A percentile compares a stretch with the other conserved stretches of the same genome.
phyloP scores from a whole-genome alignment of 2,888 invertebrate genomes.

The Hydraecia micacea region DNA sequence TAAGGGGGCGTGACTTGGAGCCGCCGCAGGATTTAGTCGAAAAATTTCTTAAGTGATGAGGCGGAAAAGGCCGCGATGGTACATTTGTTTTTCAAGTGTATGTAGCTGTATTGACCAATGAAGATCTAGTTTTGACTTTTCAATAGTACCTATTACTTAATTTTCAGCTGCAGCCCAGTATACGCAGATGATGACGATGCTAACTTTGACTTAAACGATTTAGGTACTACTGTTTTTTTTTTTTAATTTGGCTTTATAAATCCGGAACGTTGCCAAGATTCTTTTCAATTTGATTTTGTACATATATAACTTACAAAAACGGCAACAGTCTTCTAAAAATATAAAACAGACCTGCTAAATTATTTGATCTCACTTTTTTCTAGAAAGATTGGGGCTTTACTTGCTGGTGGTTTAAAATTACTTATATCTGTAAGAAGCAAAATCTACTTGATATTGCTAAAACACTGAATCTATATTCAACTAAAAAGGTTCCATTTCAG shows the following conservation, averaged over 20 bases:
- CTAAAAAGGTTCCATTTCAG: slow-evolving; percentile 31
- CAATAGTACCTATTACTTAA: neutral
- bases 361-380: neutral
- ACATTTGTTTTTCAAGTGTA: neutral
- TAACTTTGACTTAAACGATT: no score
- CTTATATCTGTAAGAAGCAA: neutral
- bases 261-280: neutral
- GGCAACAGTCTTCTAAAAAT: neutral
- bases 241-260: no score
- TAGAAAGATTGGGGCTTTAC: neutral
- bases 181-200: neutral
- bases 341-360: neutral
- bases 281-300: neutral
- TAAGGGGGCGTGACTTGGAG: no score
- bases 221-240: no score
- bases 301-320: neutral
- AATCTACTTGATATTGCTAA: slow-evolving; percentile 10
- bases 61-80: no score
- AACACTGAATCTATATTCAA: slow-evolving; percentile 24
- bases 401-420: neutral
- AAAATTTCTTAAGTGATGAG: no score
- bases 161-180: neutral
- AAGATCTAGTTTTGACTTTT: neutral
- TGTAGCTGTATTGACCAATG: neutral
- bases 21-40: no score